Evolutionary conservation across 2,113 vertebrate genomes (phyloP), one percentile per base, ranked within the genome.

Genomic region (Siniperca knerii): DNA sequence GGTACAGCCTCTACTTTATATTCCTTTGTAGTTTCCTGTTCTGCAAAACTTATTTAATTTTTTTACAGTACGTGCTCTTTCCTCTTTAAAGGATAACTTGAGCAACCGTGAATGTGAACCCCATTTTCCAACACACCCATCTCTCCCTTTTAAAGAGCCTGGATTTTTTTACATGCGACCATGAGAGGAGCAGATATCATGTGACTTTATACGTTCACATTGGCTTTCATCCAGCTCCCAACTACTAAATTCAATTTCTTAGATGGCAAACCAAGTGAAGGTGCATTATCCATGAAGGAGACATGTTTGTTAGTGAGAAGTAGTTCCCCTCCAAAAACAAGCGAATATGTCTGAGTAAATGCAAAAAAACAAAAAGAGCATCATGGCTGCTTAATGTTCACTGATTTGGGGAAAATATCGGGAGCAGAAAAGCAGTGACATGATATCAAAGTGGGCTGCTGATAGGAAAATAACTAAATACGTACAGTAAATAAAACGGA

Each of bases 1-100:
- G 97, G 98, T 99, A 91, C 46, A 66, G 83, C 11, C 23, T 29
- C 25, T 25, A 25, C 42, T 82, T 75, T 37, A 21, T 15, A 57
- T 70, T 76, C 23, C 44, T 75, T 58, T 82, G 37, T 40, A 40
- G 44, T 29, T 64, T 66, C 48, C 29, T 37, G 11, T 12, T 33
- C 25, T 74, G 23, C 5, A 60, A 42, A 76, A 18, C 1, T 23
- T 29, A 29, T 25, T 25, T 25, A 25, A 25, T 25, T 25, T 75
- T 46, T 52, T 48, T 8, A 76, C 48, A 58, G 35, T 72, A 10
- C 50, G 23, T 40, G 46, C 52, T 65, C 23, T 77, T 65, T 81
- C n/a, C 69, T 76, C 65, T 68, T 75, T 76, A 44, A 76, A 76
- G 66, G 33, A 78, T 15, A 61, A 79, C 54, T 18, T 50, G 8